Base-by-base conservation (phyloP, 2,797 vertebrate species). In the Brotula barbata region DNA sequence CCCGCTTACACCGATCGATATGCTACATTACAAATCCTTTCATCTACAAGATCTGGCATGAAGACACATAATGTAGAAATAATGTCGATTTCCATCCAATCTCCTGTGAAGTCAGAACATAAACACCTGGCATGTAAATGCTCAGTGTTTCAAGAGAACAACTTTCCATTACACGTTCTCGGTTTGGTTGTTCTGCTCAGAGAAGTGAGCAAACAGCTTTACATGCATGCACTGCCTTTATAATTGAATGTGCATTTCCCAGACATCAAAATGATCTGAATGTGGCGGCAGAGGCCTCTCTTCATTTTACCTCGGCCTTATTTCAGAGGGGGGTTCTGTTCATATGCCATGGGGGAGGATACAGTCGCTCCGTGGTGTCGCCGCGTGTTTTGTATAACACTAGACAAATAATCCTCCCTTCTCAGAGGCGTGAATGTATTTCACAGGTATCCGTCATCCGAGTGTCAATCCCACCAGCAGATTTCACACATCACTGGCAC, bases 401-500 rank as follows among this genome's bases (percentile, higher is more conserved):
- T 81, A 88, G 88, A 78, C 81, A 83, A 86, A 89, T 89, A 85
- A 87, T 81, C 77, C 80, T 59, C 48, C 71, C 78, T 64, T 90
- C 91, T 90, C 85, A 82, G 83, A 89, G 87, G 88, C 72, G 62
- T 87, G 87, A 88, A 83, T 89, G 87, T 88, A 90, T 92, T 92
- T 91, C 85, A 84, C 87, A 91, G 87, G 88, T 93, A 89, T 91
- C 89, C 83, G 75, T 90, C 92, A 90, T 89, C 88, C 84, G 61
- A 79, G 85, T 90, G 91, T 90, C 93, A 92, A 88, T 92, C 88
- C 83, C 28, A 68, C 70, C 64, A 21, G 75, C 75, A 80, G 66
- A 91, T 93, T 93, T 94, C 91, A 93, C 92, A 93, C 90, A 69
- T 89, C 92, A 85, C 74, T 90, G 91, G 88, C 84, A 86, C 87